These are phyloP conservation scores for Scophthalmus maximus DNA, from an alignment of 2,113 vertebrate species.

Conservation along the genomic window DNA sequence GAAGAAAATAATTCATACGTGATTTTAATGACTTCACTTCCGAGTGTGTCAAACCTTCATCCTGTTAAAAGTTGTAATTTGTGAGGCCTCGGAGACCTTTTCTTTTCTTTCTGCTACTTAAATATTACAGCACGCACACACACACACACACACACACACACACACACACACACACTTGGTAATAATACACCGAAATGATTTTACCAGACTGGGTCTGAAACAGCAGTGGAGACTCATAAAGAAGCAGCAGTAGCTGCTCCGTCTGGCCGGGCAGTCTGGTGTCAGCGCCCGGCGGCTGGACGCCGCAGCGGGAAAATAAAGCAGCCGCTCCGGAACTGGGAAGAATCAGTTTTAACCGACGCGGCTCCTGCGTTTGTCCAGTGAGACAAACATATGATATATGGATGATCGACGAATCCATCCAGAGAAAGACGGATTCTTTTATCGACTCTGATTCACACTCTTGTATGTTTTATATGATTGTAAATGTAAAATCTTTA, in stretches of 20 bases:
- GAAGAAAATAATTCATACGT: slow-evolving; percentile 9
- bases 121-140: slow-evolving; percentile 35
- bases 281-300: slow-evolving; percentile 44
- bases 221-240: slow-evolving; percentile 54
- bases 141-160: background rate
- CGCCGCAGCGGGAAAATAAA: slow-evolving; percentile 10
- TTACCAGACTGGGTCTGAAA: slow-evolving; percentile 44
- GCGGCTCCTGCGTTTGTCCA: background rate
- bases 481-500: too few relatives aligned
- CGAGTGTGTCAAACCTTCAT: slow-evolving; percentile 48
- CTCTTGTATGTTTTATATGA: too few relatives aligned
- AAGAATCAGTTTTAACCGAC: background rate
- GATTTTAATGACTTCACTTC: slow-evolving; percentile 27
- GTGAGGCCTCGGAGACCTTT: slow-evolving; percentile 33
- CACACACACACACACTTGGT: slow-evolving; percentile 35
- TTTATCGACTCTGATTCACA: too few relatives aligned
- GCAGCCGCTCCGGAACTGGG: slow-evolving; percentile 11
- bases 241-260: slow-evolving; percentile 57
- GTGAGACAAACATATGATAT: too few relatives aligned
- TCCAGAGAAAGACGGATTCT: too few relatives aligned
- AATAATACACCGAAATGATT: slow-evolving; percentile 49
- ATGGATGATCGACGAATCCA: too few relatives aligned
- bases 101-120: slow-evolving; percentile 31
- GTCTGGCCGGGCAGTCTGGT: slow-evolving; percentile 58
- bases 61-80: slow-evolving; percentile 29